Evolutionary conservation across 1,140 invertebrate species (phyloP), one percentile per base, ranked within the genome.

Genomic region (Cyrtorhinus lividipennis): DNA sequence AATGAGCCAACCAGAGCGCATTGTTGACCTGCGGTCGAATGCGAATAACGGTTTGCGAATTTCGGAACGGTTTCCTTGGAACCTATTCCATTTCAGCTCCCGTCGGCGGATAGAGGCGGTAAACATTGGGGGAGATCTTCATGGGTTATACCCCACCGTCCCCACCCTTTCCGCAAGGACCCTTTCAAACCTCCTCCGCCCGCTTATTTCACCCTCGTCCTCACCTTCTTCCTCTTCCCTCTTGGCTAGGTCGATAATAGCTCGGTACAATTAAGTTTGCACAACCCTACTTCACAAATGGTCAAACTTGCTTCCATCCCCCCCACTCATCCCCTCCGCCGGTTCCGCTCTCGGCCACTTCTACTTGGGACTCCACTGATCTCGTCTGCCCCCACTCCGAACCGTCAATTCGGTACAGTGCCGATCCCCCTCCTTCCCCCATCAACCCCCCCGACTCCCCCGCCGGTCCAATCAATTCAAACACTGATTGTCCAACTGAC

Each of bases 291-390:
- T 38, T 38, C 30, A 38, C 30, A 38, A 38, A 38, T 38, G 30
- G 30, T 38, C 30, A 38, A 38, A 38, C 30, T 38, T 38, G 30
- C 30, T 38, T 18, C 46, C 61, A 25, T 20, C 45, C 23, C 61
- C 46, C 61, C 53, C 61, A 30, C 24, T 62, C 61, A 44, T 62
- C 45, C 27, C 53, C 26, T 23, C 53, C 46, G 53, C 25, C 27
- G 46, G 25, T 48, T 61, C n/a, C 44, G 12, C 44, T 12, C 44
- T 45, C 44, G n/a, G n/a, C n/a, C n/a, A n/a, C n/a, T n/a, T n/a
- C n/a, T n/a, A n/a, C n/a, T n/a, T n/a, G n/a, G n/a, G n/a, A 10
- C 5, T 56, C 53, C n/a, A 24, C 5, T 18, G 23, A 56, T 20
- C 53, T 56, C 5, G 5, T 18, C 53, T 18, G 23, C n/a, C 23